Evolutionary conservation across 2,888 invertebrate species (phyloP), one percentile per base, ranked within the genome.

Genomic region (Heliconius charithonia): DNA sequence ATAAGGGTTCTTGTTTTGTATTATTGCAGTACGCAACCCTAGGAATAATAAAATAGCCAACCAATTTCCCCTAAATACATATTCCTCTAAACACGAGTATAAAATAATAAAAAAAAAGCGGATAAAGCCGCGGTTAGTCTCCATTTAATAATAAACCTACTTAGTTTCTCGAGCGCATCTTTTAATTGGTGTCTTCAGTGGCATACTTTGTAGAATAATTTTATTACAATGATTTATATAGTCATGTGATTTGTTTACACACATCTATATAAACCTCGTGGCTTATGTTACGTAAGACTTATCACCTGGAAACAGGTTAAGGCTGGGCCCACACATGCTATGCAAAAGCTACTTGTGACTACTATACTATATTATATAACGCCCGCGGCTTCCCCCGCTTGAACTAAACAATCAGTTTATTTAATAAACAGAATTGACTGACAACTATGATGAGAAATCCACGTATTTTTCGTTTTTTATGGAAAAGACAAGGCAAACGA

Each of bases 291-390:
- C 83, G 83, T 83, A 84, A 84, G 78, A 84, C 77, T 83, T 84
- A 82, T 81, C 84, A 81, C 82, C 81, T 82, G 79, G 83, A 56
- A 87, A 89, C 90, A 87, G 88, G 89, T 90, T 85, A 84, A 81
- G 75, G 80, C 59, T 75, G 77, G 69, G 69, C 78, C 7, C 56
- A 65, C 70, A 29, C 79, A 73, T 41, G 65, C 63, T 70, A 78
- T 41, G 29, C 37, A 65, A 32, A 4, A 22, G 22, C 22, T 9
- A 32, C 6, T 72, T 72, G 71, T 71, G 56, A 72, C 56, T 72
- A 59, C 29, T 29, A 29, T 29, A 29, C 29, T 32, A 32, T 6
- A 32, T 32, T 32, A 32, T 32, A 32, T 32, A 32, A 37, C 9
- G 32, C 32, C 32, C 9, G 32, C 32, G 32, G 32, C 32, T 37